phyloP scores from a whole-genome alignment of 2,888 invertebrate species.

The Phania funesta region DNA sequence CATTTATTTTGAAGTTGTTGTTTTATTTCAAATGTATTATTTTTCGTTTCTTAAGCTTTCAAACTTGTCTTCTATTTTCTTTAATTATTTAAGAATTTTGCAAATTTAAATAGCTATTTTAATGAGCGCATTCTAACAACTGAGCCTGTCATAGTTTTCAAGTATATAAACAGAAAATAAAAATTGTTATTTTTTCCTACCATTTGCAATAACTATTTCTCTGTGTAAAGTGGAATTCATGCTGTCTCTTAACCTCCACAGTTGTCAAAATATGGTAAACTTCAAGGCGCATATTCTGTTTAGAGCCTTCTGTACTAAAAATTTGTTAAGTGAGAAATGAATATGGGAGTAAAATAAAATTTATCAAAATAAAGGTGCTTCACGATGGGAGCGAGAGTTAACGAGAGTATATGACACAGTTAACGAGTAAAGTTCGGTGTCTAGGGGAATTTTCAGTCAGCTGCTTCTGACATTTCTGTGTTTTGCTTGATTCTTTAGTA shows the following conservation, averaged over 20 bases:
- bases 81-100: conserved; percentile 10
- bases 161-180: conserved; percentile 48
- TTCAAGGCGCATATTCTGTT: conserved; percentile 36
- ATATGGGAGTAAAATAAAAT: too few species aligned
- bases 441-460: conserved; percentile 29
- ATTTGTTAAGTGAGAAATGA: conserved; percentile 48
- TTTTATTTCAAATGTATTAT: background rate
- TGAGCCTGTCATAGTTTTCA: conserved; percentile 70
- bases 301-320: too few species aligned
- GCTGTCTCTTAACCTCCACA: conserved; percentile 1
- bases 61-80: background rate
- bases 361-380: too few species aligned
- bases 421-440: background rate
- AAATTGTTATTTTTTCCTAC: background rate
- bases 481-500: background rate
- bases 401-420: background rate
- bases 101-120: conserved; percentile 71
- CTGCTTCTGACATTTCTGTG: conserved; percentile 51
- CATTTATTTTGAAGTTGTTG: background rate
- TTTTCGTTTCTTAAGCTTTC: conserved; percentile 20
- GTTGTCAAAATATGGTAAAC: background rate
- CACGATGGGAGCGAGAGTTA: background rate
- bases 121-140: conserved; percentile 78
- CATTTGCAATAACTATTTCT: background rate
- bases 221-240: conserved; percentile 2